Evolutionary conservation across 2,888 invertebrate species (phyloP).

Genomic region (Polylopha cassiicola): DNA sequence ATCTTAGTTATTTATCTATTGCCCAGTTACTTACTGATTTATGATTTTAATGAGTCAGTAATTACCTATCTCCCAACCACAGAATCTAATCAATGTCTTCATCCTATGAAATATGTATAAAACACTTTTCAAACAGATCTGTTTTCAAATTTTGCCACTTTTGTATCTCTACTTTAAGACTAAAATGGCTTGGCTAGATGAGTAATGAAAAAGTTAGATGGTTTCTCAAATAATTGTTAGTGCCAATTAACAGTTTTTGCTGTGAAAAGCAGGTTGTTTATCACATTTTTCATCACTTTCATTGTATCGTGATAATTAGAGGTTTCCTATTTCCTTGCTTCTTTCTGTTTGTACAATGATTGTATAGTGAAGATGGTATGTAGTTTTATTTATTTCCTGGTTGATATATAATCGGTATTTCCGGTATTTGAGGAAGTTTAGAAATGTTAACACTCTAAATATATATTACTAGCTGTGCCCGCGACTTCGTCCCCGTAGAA

Average conservation of each 20-base stretch:
- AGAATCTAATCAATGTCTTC: too few relatives aligned
- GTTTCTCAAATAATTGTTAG: slow-evolving; percentile 25
- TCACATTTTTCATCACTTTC: slow-evolving; percentile 16
- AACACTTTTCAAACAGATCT: not conserved
- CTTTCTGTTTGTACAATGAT: too few relatives aligned
- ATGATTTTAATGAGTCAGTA: not conserved
- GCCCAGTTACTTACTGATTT: too few relatives aligned
- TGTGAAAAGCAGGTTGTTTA: slow-evolving; percentile 20
- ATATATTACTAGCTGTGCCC: too few relatives aligned
- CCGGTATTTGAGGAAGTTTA: too few relatives aligned
- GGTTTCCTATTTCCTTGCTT: slow-evolving; percentile 1
- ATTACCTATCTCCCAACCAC: not conserved
- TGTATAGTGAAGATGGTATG: too few relatives aligned
- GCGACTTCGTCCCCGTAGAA: too few relatives aligned
- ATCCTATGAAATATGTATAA: too few relatives aligned
- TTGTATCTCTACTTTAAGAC: not conserved
- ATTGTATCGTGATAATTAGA: not conserved
- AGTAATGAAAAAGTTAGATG: slow-evolving; percentile 3
- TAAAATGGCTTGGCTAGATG: not conserved
- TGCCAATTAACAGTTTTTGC: slow-evolving; percentile 20
- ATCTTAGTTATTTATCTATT: too few relatives aligned
- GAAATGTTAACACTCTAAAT: too few relatives aligned
- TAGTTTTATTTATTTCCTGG: too few relatives aligned
- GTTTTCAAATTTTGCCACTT: not conserved
- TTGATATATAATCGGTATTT: too few relatives aligned